Evolutionary conservation across 2,113 vertebrate species (phyloP), one percentile per base, ranked within the genome.

Genomic region (Columbina picui): DNA sequence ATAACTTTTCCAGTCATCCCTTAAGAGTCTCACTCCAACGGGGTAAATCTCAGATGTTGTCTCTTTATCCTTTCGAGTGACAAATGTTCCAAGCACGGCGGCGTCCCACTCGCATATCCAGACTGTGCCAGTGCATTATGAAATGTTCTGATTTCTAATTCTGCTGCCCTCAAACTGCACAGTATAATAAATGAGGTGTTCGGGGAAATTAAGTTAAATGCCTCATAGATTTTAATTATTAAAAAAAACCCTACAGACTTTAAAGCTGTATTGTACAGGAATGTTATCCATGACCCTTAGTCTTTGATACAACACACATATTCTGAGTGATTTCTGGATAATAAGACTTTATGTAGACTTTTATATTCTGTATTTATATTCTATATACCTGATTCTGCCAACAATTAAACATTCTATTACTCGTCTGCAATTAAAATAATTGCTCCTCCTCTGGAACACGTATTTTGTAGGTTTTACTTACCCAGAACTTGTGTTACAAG

Each of bases 381-480:
- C 7, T 23, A 29, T 39, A 52, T 82, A 75, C 22, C 34, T 1
- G 6, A 81, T 38, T 82, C 69, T 95, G 87, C 69, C 56, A 87
- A 61, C 74, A 68, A 56, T 93, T 60, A 78, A 84, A 41, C 21
- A 4, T 82, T 93, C 87, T 93, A 52, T 75, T n/a, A 80, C n/a
- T 84, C 55, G 25, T 38, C 65, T 78, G 23, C 74, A 87, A 93
- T 93, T 91, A 84, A 94, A 89, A 64, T 91, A 87, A 96, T 91
- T 78, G 43, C 30, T 87, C 1, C 56, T 75, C 1, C 34, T 78
- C 29, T 7, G 2, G 7, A 91, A 47, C 77, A 19, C 56, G 45
- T 63, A 41, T 74, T 92, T 79, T 60, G 32, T 61, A 69, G 41
- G 45, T n/a, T 90, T 95, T 75, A 27, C 38, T 87, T 15, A 45